Conservation (phyloP, 1,140 invertebrate genomes). For the Aleiodes sp. region DNA sequence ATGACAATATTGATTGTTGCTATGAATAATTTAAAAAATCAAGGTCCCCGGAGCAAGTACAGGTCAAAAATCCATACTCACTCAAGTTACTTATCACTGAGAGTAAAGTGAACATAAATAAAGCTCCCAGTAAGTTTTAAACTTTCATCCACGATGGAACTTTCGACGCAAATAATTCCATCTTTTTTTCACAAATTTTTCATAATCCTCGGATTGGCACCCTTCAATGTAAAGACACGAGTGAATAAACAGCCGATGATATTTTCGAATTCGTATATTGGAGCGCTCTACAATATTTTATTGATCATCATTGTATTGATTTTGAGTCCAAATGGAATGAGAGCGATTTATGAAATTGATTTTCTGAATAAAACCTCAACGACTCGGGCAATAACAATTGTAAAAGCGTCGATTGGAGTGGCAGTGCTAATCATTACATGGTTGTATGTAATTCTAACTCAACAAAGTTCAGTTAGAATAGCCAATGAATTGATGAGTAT, state of each 20-base stretch:
- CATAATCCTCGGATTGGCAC: background rate
- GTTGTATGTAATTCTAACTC: background rate
- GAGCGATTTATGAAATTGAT: background rate
- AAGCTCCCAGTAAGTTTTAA: too few relatives aligned
- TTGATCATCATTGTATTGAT: background rate
- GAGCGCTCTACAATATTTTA: background rate
- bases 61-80: too few relatives aligned
- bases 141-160: too few relatives aligned
- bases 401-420: background rate
- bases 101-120: too few relatives aligned
- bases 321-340: background rate
- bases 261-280: background rate
- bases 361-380: background rate
- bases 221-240: background rate
- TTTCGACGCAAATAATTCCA: too few relatives aligned
- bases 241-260: background rate
- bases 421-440: background rate
- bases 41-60: too few relatives aligned
- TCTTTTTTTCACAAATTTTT: too few relatives aligned
- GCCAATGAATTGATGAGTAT: background rate
- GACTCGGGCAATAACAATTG: background rate
- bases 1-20: too few relatives aligned
- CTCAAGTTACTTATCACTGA: too few relatives aligned
- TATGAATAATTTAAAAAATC: too few relatives aligned
- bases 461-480: background rate